Conservation (phyloP, 1,140 invertebrate species). For the Brachionus asplanchnoidis region DNA sequence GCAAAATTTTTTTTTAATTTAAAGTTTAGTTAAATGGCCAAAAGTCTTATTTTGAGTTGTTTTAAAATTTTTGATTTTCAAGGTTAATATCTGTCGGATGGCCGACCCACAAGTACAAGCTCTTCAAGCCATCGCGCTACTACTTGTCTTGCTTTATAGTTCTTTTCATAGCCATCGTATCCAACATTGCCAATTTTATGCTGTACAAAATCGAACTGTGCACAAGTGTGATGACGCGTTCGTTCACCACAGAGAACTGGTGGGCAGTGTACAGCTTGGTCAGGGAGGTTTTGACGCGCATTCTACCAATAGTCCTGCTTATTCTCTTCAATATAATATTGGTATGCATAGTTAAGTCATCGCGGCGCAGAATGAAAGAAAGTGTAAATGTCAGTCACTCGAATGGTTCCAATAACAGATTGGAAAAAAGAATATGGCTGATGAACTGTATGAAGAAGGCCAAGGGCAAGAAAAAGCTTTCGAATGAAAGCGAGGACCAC, state of each 20-base stretch:
- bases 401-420: background rate
- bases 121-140: conserved; percentile 36
- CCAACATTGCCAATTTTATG: conserved; percentile 28
- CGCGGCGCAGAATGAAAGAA: conserved; percentile 26
- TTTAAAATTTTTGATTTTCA: background rate
- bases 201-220: conserved; percentile 28
- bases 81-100: conserved; percentile 36
- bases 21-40: background rate
- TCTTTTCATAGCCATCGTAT: background rate
- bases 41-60: too few species aligned
- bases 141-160: conserved; percentile 31
- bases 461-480: background rate
- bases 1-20: background rate
- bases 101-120: conserved; percentile 28
- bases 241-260: conserved; percentile 9
- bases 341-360: conserved; percentile 31
- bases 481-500: background rate
- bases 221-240: conserved; percentile 5
- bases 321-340: conserved; percentile 19
- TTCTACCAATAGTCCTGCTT: conserved; percentile 21
- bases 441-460: background rate
- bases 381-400: conserved; percentile 1
- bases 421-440: background rate
- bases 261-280: conserved; percentile 10
- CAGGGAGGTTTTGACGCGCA: conserved; percentile 15